phyloP scores from a whole-genome alignment of 2,888 invertebrate genomes.

The Cremastinae sp. region DNA sequence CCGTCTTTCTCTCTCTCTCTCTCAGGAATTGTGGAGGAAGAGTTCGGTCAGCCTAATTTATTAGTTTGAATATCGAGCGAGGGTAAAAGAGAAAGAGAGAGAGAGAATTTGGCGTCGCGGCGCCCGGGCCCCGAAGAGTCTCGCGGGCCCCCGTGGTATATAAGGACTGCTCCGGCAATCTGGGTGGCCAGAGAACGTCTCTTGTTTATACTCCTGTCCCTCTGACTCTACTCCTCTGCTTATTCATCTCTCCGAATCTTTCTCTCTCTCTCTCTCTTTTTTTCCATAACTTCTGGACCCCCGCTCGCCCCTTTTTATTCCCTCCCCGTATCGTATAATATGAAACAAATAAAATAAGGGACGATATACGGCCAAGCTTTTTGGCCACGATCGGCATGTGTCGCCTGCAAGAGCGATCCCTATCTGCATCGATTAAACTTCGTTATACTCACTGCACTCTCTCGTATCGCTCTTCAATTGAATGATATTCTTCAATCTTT shows the following conservation, averaged over 20 bases:
- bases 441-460: slow-evolving; percentile 29
- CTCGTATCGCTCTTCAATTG: not conserved
- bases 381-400: slow-evolving; percentile 45
- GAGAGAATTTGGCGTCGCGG: slow-evolving; percentile 52
- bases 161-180: slow-evolving; percentile 67
- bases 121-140: slow-evolving; percentile 52
- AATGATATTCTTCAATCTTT: slow-evolving; percentile 6
- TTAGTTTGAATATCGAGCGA: slow-evolving; percentile 80
- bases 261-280: slow-evolving; percentile 25
- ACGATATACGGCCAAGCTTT: slow-evolving; percentile 8
- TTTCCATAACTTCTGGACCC: slow-evolving; percentile 9
- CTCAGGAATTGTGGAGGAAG: slow-evolving; percentile 63
- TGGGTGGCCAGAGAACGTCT: slow-evolving; percentile 77
- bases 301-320: slow-evolving; percentile 41
- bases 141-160: slow-evolving; percentile 53
- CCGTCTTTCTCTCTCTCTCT: slow-evolving; percentile 57
- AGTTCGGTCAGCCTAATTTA: slow-evolving; percentile 75
- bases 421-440: slow-evolving; percentile 49
- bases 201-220: slow-evolving; percentile 72
- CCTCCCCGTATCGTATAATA: slow-evolving; percentile 9
- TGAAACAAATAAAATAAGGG: slow-evolving; percentile 6
- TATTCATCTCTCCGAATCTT: slow-evolving; percentile 52
- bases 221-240: slow-evolving; percentile 65
- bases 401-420: slow-evolving; percentile 29
- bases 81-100: slow-evolving; percentile 42